Conservation (phyloP, 2,888 invertebrate species). For the Dynastes tityus region DNA sequence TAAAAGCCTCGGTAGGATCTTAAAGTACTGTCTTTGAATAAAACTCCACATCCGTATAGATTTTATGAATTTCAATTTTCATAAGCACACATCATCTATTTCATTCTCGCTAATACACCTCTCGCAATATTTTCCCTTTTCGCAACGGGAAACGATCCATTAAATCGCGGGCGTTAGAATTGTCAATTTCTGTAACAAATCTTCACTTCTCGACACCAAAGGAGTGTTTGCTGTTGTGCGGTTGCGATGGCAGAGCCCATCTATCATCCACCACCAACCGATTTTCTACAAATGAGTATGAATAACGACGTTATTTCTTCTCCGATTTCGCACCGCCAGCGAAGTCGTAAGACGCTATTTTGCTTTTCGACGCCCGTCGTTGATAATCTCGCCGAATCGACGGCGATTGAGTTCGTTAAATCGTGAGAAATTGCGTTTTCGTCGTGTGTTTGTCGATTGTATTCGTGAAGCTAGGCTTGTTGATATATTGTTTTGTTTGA, state of each 20-base stretch:
- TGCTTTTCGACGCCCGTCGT: not conserved
- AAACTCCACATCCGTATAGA: too few species aligned
- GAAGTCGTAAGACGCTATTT: not conserved
- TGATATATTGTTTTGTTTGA: too few species aligned
- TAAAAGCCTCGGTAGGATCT: too few species aligned
- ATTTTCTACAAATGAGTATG: conserved; percentile 38
- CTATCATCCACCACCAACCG: conserved; percentile 13
- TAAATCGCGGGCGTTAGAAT: conserved; percentile 4
- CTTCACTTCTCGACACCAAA: conserved; percentile 1
- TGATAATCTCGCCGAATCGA: not conserved
- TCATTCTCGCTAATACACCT: too few species aligned
- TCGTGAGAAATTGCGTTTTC: not conserved
- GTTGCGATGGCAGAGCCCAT: conserved; percentile 2
- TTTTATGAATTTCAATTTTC: too few species aligned
- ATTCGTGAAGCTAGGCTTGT: too few species aligned
- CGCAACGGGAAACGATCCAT: conserved; percentile 1
- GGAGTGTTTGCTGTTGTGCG: conserved; percentile 5
- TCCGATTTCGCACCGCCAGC: not conserved
- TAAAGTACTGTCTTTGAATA: too few species aligned
- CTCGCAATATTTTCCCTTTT: not conserved
- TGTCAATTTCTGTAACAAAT: conserved; percentile 27
- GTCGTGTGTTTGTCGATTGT: too few species aligned
- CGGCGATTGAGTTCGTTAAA: conserved; percentile 1
- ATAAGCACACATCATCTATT: too few species aligned
- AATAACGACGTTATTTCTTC: conserved; percentile 25